Conservation (phyloP, 2,113 vertebrate genomes). For the Eonycteris spelaea region DNA sequence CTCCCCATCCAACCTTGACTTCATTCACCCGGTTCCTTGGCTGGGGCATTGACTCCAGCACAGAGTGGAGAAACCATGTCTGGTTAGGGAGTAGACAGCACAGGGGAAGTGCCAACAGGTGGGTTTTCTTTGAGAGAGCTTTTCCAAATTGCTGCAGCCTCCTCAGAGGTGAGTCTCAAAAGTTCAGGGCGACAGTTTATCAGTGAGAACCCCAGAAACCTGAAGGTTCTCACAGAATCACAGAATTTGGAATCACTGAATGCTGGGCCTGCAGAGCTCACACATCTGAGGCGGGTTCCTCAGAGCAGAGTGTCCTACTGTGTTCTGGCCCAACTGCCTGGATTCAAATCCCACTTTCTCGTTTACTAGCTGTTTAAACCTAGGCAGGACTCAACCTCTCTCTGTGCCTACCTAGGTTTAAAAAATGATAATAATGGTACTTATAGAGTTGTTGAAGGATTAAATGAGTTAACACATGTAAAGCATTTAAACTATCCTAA, state of each 20-base stretch:
- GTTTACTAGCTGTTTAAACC: background rate
- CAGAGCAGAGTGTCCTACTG: background rate
- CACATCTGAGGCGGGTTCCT: background rate
- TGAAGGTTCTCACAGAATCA: background rate
- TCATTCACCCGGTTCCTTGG: background rate
- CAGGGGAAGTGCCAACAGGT: background rate
- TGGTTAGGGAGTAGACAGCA: background rate
- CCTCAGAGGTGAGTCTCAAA: background rate
- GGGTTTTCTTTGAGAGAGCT: background rate
- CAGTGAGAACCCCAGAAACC: background rate
- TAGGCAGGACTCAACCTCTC: background rate
- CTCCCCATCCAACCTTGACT: background rate
- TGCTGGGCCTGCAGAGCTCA: background rate
- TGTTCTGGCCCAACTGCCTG: background rate
- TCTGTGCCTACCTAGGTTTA: background rate
- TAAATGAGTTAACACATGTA: background rate
- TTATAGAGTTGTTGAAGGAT: background rate
- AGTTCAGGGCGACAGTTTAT: background rate
- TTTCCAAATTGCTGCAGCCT: background rate
- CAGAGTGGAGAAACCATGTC: background rate
- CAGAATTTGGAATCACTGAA: background rate
- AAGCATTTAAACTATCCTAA: background rate
- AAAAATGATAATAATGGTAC: background rate
- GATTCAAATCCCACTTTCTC: background rate
- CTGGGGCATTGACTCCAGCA: background rate